Evolutionary conservation across 2,113 vertebrate genomes (phyloP).

Genomic region (Natator depressus): DNA sequence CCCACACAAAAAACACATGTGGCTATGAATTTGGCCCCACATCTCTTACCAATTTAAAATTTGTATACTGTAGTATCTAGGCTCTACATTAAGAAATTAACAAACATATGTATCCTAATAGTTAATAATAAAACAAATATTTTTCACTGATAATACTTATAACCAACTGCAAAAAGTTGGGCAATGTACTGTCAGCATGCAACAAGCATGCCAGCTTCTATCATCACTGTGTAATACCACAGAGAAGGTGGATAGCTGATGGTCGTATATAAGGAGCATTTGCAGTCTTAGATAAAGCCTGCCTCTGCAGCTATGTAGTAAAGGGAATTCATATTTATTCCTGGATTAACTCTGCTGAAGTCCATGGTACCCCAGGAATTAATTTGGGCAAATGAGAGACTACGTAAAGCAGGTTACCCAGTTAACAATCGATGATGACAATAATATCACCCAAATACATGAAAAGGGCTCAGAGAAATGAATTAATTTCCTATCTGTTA

Average conservation of each 20-base stretch:
- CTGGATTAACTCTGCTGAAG: background rate
- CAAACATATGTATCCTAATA: background rate
- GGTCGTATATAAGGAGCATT: background rate
- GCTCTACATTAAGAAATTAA: background rate
- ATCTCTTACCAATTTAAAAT: background rate
- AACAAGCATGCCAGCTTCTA: background rate
- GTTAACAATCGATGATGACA: background rate
- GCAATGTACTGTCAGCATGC: background rate
- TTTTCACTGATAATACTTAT: slow-evolving; percentile 1
- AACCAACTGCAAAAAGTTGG: background rate
- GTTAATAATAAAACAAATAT: background rate
- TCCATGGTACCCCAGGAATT: background rate
- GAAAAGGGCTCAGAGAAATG: background rate
- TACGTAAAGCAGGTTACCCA: background rate
- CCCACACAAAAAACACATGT: background rate
- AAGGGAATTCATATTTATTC: background rate
- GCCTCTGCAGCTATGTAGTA: background rate
- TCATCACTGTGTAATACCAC: background rate
- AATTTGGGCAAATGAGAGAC: background rate
- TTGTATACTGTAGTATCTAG: background rate
- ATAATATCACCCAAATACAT: background rate
- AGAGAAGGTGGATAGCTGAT: background rate
- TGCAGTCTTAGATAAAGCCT: background rate
- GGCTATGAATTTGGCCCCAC: background rate
- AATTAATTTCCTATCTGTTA: background rate